Evolutionary conservation across 2,888 invertebrate species (phyloP), one percentile per base, ranked within the genome.

Genomic region (Xanthia icteritia): DNA sequence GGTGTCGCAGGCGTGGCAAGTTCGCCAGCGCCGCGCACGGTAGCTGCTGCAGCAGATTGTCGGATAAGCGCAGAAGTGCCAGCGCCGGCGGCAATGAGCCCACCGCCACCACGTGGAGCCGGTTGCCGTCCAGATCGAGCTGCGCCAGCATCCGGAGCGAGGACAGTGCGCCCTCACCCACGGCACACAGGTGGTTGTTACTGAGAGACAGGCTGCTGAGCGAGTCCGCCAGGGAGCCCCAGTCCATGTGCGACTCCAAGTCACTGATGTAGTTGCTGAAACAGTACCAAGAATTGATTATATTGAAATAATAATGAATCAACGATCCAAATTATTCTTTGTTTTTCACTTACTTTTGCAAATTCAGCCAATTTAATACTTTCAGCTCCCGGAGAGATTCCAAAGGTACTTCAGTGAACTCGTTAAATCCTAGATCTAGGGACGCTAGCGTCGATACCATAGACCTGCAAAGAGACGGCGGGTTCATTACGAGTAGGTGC

Each of bases 361-460:
- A 96, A 93, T 98, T 98, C 86, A 98, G 97, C 98, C 98, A 98
- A 92, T 98, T 98, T 79, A 98, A 94, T 88, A 97, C 97, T 91
- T 97, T 97, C 68, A 98, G 94, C 68, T 97, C 97, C 81, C 97
- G 97, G 74, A 98, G 96, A 58, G 98, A 97, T 88, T 97, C 96
- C 85, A 97, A 97, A 42, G 98, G 98, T 83, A 98, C 93, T 89
- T 97, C 97, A 88, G 98, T 97, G 89, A 98, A 97, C 90, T 97
- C 97, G 93, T 98, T 98, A 95, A 97, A 97, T 88, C 98, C 98
- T 84, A 98, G 95, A 94, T 98, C 98, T 92, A 98, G 92, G 5
- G 98, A 98, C 86, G 98, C 97, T 82, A 99, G 96, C 85, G 98
- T 98, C 88, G 97, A 97, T 76, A 97, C 97, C 97, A 98, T 97